Base-by-base conservation (phyloP, 2,888 invertebrate genomes). In the Euzophera pinguis region DNA sequence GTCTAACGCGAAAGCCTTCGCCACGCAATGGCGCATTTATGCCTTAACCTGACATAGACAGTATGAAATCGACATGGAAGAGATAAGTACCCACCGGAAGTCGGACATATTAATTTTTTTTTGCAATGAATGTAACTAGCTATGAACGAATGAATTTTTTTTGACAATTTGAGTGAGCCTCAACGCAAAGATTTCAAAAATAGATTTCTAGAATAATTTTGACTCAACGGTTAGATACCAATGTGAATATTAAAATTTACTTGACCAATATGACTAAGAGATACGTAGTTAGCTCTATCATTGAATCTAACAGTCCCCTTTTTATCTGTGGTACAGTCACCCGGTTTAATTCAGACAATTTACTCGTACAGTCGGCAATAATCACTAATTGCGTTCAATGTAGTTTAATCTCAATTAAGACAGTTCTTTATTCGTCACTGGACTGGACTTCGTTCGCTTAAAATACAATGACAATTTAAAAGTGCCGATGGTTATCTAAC, bases 261-360 rank as follows among this genome's bases (percentile, higher is more conserved):
- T 22, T 22, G 22, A 22, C 22, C 22, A 32, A 32, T 29, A 7
- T 13, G 38, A 38, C 13, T 6, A 6, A 38, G 38, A n/a, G 7
- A 12, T 37, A 1, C 37, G 10, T 12, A 6, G 4, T 29, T 29
- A 12, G 12, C 7, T 10, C 16, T 39, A 16, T 39, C 16, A 39
- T 16, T 39, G 16, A 39, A 12, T 37, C 12, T 12, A 37, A 12
- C 12, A 22, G n/a, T 1, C 22, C 6, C 22, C 42, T n/a, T n/a
- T 43, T 27, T 27, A 22, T n/a, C 9, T 3, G 50, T 32, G 38
- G 58, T 67, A 60, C 63, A 65, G 64, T 71, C 72, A 69, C 68
- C 66, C 65, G 55, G 62, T 60, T 62, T 77, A 82, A 84, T 84
- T 85, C 69, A 77, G 66, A 56, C 82, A 78, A 85, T 84, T 84